phyloP scores from a whole-genome alignment of 2,113 vertebrate species.

The Toxotes jaculatrix region DNA sequence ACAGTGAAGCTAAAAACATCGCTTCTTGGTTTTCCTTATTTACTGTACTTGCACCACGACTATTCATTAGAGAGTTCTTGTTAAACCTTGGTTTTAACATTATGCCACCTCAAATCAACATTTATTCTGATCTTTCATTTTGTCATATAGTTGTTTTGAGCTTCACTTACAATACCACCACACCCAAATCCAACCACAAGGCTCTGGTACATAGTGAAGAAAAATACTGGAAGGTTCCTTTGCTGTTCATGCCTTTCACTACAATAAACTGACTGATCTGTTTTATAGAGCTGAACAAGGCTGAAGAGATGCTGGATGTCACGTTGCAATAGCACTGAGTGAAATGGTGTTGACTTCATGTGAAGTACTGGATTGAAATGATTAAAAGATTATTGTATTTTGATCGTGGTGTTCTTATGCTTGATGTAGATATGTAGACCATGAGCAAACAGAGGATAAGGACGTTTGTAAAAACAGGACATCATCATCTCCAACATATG shows the following conservation, averaged over 20 bases:
- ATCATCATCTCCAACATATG: conserved; percentile 3
- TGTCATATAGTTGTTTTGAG: not conserved
- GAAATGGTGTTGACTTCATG: conserved; percentile 36
- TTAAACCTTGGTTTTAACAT: not conserved
- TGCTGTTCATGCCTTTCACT: not conserved
- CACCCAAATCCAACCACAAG: not conserved
- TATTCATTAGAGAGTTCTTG: not conserved
- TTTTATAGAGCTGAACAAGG: not conserved
- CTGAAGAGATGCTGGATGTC: conserved; percentile 8
- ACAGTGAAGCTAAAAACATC: conserved; percentile 4
- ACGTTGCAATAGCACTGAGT: conserved; percentile 4
- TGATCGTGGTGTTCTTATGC: conserved; percentile 32
- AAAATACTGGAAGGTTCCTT: not conserved
- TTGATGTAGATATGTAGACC: not conserved
- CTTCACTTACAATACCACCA: not conserved
- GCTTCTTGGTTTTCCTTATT: conserved; percentile 1
- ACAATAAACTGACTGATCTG: not conserved
- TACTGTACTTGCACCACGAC: not conserved
- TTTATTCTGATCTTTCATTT: not conserved
- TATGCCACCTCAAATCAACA: not conserved
- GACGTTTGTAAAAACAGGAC: conserved; percentile 5
- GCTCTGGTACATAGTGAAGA: not conserved
- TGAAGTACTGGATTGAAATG: conserved; percentile 53
- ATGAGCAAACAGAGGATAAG: not conserved
- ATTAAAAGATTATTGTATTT: conserved; percentile 68